phyloP scores from a whole-genome alignment of 2,888 invertebrate species.

The Brenthis hecate region DNA sequence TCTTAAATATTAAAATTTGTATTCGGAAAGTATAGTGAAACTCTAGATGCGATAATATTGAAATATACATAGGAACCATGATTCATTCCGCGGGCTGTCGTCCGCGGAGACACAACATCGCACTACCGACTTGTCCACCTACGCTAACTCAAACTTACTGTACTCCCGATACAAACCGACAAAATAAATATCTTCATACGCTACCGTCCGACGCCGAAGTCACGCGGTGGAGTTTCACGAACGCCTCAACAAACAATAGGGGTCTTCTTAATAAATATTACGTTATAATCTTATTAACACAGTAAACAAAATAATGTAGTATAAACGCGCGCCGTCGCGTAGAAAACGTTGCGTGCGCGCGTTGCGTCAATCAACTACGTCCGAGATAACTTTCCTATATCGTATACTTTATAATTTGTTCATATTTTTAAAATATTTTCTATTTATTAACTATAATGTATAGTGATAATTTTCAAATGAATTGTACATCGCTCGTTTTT shows the following conservation, averaged over 20 bases:
- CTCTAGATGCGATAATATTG: constrained; percentile 83
- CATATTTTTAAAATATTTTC: neutral
- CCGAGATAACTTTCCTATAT: constrained; percentile 15
- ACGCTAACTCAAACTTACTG: constrained; percentile 71
- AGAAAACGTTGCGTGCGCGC: constrained; percentile 52
- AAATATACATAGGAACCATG: constrained; percentile 84
- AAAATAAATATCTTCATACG: constrained; percentile 54
- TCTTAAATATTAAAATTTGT: constrained; percentile 83
- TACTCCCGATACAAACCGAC: constrained; percentile 63
- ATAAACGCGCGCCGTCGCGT: constrained; percentile 78
- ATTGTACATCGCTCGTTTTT: neutral
- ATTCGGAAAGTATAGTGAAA: constrained; percentile 83
- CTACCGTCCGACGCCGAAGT: constrained; percentile 48
- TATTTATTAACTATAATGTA: neutral
- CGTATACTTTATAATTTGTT: constrained; percentile 21
- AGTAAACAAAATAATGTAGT: constrained; percentile 77
- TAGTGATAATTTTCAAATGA: constrained; percentile 1
- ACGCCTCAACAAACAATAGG: constrained; percentile 63
- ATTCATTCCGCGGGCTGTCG: constrained; percentile 76
- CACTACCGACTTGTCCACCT: constrained; percentile 74
- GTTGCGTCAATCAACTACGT: constrained; percentile 36
- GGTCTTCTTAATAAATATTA: constrained; percentile 59
- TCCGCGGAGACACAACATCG: constrained; percentile 79
- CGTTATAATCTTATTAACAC: constrained; percentile 55
- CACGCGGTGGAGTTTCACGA: constrained; percentile 58